A percentile compares a stretch with the other conserved stretches of the same genome.
Conservation (phyloP, 2,888 invertebrate species). For the Nomada hirtipes region DNA sequence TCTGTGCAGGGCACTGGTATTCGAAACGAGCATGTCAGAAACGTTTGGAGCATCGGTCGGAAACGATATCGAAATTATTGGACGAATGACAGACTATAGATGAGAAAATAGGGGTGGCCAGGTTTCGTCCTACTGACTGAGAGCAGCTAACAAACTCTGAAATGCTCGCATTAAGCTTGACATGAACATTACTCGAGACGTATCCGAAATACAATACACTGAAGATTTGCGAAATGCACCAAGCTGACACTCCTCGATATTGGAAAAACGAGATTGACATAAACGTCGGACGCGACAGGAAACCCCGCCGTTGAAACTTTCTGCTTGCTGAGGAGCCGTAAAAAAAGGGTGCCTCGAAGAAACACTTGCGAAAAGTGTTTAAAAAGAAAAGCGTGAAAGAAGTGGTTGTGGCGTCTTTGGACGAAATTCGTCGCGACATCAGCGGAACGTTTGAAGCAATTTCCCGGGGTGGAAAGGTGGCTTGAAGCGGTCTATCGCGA, state of each 20-base stretch:
- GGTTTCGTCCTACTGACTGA: not conserved
- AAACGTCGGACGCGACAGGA: conserved; percentile 17
- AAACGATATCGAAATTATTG: conserved; percentile 45
- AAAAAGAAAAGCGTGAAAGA: not conserved
- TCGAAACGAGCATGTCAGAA: conserved; percentile 27
- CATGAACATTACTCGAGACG: conserved; percentile 44
- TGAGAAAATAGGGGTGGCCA: conserved; percentile 37
- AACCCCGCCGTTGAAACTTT: not conserved
- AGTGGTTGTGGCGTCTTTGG: not conserved
- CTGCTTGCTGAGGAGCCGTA: not conserved
- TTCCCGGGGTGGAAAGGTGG: not conserved
- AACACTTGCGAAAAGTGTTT: not conserved
- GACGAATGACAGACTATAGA: conserved; percentile 32
- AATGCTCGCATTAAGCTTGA: conserved; percentile 42
- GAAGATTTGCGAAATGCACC: conserved; percentile 38
- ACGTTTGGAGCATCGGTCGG: conserved; percentile 39
- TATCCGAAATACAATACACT: conserved; percentile 46
- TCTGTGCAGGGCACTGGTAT: not conserved
- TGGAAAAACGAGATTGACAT: conserved; percentile 20
- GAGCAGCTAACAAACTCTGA: conserved; percentile 36
- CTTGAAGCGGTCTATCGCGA: conserved; percentile 20
- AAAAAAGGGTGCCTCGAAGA: not conserved
- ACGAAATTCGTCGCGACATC: not conserved
- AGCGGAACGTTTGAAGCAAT: not conserved
- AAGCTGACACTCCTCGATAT: conserved; percentile 39